Evolutionary conservation across 1,140 invertebrate species (phyloP).

Genomic region (Ditylenchus dipsaci): DNA sequence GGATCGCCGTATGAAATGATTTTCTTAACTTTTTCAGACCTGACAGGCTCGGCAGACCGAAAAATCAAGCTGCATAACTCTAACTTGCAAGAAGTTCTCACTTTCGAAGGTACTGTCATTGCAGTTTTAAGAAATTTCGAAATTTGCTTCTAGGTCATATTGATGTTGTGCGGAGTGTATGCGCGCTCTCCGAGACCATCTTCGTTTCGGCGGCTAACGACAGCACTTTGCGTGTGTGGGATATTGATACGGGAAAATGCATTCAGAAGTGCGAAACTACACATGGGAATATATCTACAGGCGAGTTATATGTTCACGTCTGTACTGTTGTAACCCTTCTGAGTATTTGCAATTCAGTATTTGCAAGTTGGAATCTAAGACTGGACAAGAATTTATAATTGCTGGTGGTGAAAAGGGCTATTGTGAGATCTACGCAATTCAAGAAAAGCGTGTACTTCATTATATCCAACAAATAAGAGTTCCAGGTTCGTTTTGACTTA

Average conservation of each 20-base stretch:
- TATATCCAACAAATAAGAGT: conserved; percentile 71
- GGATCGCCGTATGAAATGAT: neutral
- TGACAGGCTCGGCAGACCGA: conserved; percentile 77
- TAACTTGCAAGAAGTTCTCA: conserved; percentile 60
- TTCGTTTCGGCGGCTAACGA: conserved; percentile 88
- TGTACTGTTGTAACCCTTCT: conserved; percentile 32
- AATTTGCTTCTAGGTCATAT: conserved; percentile 69
- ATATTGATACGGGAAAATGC: conserved; percentile 66
- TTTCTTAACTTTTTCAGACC: neutral
- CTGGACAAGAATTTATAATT: conserved; percentile 62
- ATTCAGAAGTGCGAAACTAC: conserved; percentile 75
- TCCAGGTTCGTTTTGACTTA: neutral
- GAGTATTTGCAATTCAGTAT: conserved; percentile 6
- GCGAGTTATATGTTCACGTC: conserved; percentile 60
- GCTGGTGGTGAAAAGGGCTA: conserved; percentile 80
- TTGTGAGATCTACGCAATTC: conserved; percentile 73
- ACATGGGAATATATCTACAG: conserved; percentile 66
- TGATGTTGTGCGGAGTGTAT: conserved; percentile 80
- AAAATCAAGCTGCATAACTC: conserved; percentile 75
- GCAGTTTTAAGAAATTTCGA: neutral
- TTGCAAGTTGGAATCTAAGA: conserved; percentile 1
- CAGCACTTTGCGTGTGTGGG: conserved; percentile 76
- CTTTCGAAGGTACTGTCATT: conserved; percentile 18
- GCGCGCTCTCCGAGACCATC: conserved; percentile 67
- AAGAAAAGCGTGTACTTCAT: conserved; percentile 41